Evolutionary conservation across 2,113 vertebrate genomes (phyloP), one percentile per base, ranked within the genome.

Genomic region (Pseudolaguvia tuberculata): DNA sequence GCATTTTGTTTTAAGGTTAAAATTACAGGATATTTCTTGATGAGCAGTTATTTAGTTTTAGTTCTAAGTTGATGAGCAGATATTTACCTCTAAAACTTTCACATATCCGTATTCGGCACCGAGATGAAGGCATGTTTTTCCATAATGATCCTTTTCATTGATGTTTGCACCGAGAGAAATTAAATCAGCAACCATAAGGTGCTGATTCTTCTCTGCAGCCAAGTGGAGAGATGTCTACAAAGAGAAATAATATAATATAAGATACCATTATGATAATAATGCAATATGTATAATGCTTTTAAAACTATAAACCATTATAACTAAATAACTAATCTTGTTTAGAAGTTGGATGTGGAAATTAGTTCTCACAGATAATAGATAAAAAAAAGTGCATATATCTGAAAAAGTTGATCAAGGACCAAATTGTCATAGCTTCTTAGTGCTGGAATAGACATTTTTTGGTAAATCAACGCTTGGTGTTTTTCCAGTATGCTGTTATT

Each of bases 201-300:
- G 91, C 5, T 95, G 92, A 84, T 95, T 95, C 83, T 87, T 90
- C 78, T 91, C 87, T 0, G 92, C 92, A 29, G 94, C 93, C 0
- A 92, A 84, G 78, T 93, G 93, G 2, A 95, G 85, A 0, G 93
- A 88, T 14, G 93, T 94, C 93, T 95, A 35, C 57, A 77, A 29
- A 78, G 45, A 80, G 14, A 71, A 21, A 31, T 35, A 31, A 4
- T 2, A 23, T 66, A 3, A 47, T 11, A 56, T 20, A n/a, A 10
- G 20, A 17, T 56, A 56, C 7, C 4, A 42, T 42, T 5, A 42
- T 42, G 39, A 42, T 42, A 7, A 7, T 42, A 42, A 42, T 42
- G 39, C 39, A 42, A 42, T 9, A 42, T 42, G 8, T 42, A 42
- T 42, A 42, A 35, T 6, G 6, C 31, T 35, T 35, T 4, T 35